These are phyloP conservation scores for Corynorhinus townsendii DNA, from an alignment of 2,113 vertebrate species.

Conservation along the genomic window DNA sequence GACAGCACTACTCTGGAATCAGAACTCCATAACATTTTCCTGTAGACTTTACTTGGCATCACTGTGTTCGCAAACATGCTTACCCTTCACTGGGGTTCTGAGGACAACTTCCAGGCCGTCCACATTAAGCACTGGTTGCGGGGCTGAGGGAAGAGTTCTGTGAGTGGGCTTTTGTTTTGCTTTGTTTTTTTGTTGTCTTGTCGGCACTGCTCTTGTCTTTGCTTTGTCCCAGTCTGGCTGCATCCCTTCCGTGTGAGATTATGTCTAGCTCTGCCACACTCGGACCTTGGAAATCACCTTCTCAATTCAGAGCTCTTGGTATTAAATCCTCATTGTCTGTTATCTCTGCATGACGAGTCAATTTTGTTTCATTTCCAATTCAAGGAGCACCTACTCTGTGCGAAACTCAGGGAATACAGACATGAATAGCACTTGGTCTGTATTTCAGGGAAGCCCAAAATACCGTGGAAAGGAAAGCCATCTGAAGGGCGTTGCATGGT, in stretches of 20 bases:
- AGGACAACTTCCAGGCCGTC: not conserved
- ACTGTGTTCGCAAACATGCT: not conserved
- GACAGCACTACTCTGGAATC: not conserved
- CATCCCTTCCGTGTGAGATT: conserved; percentile 43
- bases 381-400: conserved; percentile 24
- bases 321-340: not conserved
- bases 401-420: conserved; percentile 27
- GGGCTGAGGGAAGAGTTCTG: not conserved
- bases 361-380: conserved; percentile 51
- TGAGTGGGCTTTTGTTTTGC: not conserved
- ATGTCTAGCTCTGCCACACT: conserved; percentile 51
- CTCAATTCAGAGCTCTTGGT: conserved; percentile 7
- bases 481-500: not conserved
- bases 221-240: conserved; percentile 52
- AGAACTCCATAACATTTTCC: not conserved
- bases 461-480: not conserved
- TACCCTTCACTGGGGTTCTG: not conserved
- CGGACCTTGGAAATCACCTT: conserved; percentile 38
- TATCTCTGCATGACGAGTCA: not conserved
- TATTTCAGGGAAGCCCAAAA: not conserved
- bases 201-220: conserved; percentile 40
- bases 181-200: not conserved
- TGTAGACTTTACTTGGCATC: not conserved
- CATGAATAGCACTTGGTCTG: not conserved
- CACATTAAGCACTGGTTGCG: not conserved